phyloP scores from a whole-genome alignment of 1,140 invertebrate genomes.

The Hestina assimilis region DNA sequence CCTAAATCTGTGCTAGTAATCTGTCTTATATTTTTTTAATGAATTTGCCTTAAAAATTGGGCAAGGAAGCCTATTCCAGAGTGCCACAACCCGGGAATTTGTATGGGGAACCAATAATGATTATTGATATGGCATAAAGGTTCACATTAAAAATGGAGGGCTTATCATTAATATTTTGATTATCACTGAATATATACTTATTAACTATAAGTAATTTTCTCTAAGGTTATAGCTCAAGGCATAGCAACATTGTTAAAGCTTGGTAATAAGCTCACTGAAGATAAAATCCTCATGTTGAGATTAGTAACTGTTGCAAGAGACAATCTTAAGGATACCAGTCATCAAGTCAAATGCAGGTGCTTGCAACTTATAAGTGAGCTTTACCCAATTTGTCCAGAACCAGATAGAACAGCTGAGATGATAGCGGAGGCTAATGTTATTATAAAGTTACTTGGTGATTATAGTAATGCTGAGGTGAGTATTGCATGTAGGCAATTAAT shows the following conservation, averaged over 20 bases:
- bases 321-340: conserved; percentile 85
- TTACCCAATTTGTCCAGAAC: conserved; percentile 74
- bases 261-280: conserved; percentile 77
- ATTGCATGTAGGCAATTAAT: neutral
- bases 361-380: conserved; percentile 86
- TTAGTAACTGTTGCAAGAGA: conserved; percentile 80
- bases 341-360: conserved; percentile 88
- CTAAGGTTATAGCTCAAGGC: conserved; percentile 83
- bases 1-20: no score
- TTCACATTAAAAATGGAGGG: no score
- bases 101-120: no score
- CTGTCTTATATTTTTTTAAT: no score
- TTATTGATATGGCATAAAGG: no score
- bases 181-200: neutral
- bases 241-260: conserved; percentile 84
- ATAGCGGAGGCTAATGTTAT: conserved; percentile 78
- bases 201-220: conserved; percentile 33
- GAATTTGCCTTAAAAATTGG: no score
- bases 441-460: conserved; percentile 86
- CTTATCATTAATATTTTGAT: no score
- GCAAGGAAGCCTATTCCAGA: no score
- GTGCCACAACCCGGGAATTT: no score
- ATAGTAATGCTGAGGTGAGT: conserved; percentile 85
- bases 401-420: conserved; percentile 69
- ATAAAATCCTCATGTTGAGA: conserved; percentile 73